Conservation (phyloP, 2,113 vertebrate genomes). For the Xenus cinereus region DNA sequence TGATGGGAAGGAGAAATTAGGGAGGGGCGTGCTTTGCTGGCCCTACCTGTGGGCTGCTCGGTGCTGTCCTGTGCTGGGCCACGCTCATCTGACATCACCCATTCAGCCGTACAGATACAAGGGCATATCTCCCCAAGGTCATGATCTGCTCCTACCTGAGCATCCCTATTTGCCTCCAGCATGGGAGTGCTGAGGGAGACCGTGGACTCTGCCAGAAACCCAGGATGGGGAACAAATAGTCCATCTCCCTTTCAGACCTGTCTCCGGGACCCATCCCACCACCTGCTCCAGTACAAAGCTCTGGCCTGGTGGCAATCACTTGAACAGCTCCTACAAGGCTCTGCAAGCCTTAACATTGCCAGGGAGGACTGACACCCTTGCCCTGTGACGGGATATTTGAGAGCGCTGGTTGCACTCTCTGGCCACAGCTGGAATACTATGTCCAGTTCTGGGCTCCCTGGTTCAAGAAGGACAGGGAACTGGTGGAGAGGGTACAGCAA, state of each 20-base stretch:
- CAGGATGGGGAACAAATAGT: neutral
- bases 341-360: neutral
- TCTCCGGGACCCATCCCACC: neutral
- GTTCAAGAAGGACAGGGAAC: no score
- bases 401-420: neutral
- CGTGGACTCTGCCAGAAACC: neutral
- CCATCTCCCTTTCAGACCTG: neutral
- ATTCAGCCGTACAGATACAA: neutral
- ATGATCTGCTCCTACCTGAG: neutral
- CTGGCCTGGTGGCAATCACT: neutral
- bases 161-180: neutral
- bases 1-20: neutral
- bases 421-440: no score
- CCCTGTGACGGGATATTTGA: accelerated
- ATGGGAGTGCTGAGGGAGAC: neutral
- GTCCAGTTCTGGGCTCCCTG: no score
- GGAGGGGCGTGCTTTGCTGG: neutral
- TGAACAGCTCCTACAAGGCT: neutral
- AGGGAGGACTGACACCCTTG: neutral
- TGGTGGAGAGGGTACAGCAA: no score
- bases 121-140: neutral
- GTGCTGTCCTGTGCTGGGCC: neutral
- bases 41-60: neutral
- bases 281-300: neutral
- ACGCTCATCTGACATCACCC: accelerated